Conservation (phyloP, 2,888 invertebrate genomes). For the Plebejus argus region DNA sequence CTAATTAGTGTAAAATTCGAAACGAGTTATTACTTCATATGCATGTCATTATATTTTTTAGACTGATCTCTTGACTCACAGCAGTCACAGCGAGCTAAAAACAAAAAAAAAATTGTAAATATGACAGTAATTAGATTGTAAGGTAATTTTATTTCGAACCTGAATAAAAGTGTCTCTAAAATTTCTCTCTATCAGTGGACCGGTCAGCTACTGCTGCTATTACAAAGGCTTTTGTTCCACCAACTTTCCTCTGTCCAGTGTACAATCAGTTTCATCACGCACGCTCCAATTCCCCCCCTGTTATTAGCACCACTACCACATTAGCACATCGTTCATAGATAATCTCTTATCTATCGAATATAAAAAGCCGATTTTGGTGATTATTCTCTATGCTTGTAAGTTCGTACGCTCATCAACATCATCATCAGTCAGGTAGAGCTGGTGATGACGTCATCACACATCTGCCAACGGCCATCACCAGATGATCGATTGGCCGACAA, state of each 20-base stretch:
- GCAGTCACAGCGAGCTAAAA: too few relatives aligned
- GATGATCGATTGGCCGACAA: neutral
- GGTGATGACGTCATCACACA: slow-evolving; percentile 1
- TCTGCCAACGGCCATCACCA: neutral
- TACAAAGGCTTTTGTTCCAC: neutral
- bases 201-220: neutral
- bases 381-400: too few relatives aligned
- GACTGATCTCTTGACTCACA: too few relatives aligned
- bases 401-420: neutral
- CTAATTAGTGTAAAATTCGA: neutral
- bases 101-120: too few relatives aligned
- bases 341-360: neutral
- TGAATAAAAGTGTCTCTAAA: neutral
- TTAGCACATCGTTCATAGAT: neutral
- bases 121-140: too few relatives aligned
- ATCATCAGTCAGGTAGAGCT: neutral
- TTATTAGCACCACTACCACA: neutral
- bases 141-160: too few relatives aligned
- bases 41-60: too few relatives aligned
- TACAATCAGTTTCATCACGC: slow-evolving; percentile 6
- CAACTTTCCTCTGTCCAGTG: slow-evolving; percentile 4
- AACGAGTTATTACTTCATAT: neutral
- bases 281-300: neutral
- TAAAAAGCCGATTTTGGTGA: too few relatives aligned
- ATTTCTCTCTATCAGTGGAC: neutral